These are phyloP conservation scores for Leucania comma DNA, from an alignment of 2,888 invertebrate genomes.

Conservation along the genomic window DNA sequence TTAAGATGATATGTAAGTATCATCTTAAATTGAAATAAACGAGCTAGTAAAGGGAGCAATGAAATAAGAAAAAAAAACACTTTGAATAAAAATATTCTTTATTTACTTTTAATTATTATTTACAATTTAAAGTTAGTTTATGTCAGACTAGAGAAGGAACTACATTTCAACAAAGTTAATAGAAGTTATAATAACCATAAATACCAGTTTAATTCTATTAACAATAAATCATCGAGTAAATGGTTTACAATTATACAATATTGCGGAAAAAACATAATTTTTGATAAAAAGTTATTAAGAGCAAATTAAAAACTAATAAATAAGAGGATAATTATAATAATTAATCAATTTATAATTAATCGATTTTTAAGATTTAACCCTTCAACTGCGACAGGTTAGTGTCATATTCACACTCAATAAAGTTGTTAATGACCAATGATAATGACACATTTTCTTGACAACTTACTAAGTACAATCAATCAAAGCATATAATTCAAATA, in stretches of 20 bases:
- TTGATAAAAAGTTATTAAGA: not conserved
- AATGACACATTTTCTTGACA: not conserved
- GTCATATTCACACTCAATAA: not conserved
- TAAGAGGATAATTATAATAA: slow-evolving; percentile 6
- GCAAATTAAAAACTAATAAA: slow-evolving; percentile 19
- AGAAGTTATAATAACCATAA: slow-evolving; percentile 3
- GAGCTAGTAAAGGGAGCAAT: no score
- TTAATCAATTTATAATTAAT: not conserved
- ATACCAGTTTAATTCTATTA: not conserved
- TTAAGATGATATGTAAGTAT: no score
- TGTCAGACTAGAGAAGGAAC: slow-evolving; percentile 39
- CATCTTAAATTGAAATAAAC: no score
- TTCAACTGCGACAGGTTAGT: not conserved
- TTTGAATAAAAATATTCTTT: no score
- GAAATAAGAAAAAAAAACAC: not conserved
- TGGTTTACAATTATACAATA: slow-evolving; percentile 16
- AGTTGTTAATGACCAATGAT: no score
- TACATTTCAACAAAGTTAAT: slow-evolving; percentile 33
- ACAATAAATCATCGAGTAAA: slow-evolving; percentile 25
- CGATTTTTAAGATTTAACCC: not conserved
- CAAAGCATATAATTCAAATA: not conserved
- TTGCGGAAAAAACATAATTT: slow-evolving; percentile 8
- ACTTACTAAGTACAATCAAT: not conserved
- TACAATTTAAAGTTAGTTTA: slow-evolving; percentile 32
- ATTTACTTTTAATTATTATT: no score